Base-by-base conservation (phyloP, 2,888 invertebrate genomes). In the Uropetala carovei region DNA sequence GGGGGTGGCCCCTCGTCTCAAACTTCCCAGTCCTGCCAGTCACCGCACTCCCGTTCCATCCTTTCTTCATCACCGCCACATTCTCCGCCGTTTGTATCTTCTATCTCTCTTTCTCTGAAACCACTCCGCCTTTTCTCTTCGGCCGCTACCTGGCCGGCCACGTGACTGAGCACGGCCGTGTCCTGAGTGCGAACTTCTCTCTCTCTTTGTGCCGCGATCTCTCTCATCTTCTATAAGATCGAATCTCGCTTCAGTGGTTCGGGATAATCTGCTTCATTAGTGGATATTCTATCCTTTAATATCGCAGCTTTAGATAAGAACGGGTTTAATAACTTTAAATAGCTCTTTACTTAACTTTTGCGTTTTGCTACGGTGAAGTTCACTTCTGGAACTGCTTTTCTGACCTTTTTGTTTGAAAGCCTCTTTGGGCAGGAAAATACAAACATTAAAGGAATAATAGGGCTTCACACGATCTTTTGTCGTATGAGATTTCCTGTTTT, bases 101-200 rank as follows among this genome's bases (percentile, higher is more conserved):
- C 16, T 27, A 75, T 75, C 75, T 13, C 22, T 27, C 75, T 27
- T 27, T 27, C 75, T 13, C 75, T 27, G 27, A 27, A 75, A 27
- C 13, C 75, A 13, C 11, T 27, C 11, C 27, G 27, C 68, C 27
- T 75, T 27, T 68, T 89, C 89, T 83, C 56, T 43, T 68, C 89
- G 43, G 89, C 64, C 83, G 59, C 60, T 86, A 64, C 86, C 86
- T 86, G 86, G 86, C 59, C 18, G 83, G 83, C 83, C 56, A 9
- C 56, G 83, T 83, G 83, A 83, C 57, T 83, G 83, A 56, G 83
- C 83, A 83, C 83, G 83, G n/a, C 83, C 30, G 30, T 7, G 18
- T 89, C 64, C 43, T 68, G 89, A 43, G 64, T 68, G 68, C 68
- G 64, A 75, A 18, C 27, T 16, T 27, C 86, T 27, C 60, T 58